phyloP scores from a whole-genome alignment of 2,797 vertebrate species.

The Coendou prehensilis region DNA sequence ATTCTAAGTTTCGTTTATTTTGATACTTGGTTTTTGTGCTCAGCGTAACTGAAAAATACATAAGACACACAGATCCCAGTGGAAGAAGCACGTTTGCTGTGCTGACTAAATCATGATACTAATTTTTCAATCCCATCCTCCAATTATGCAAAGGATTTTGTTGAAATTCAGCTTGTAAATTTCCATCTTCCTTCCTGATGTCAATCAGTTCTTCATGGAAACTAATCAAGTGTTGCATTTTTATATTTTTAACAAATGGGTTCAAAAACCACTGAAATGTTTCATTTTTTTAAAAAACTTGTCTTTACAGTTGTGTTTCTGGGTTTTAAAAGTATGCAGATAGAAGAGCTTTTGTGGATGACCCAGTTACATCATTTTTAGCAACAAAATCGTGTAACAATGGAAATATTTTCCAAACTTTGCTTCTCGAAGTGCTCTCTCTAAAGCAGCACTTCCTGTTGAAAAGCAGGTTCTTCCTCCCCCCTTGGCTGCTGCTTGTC shows the following conservation, averaged over 20 bases:
- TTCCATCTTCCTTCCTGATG: conserved; percentile 81
- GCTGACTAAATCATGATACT: conserved; percentile 77
- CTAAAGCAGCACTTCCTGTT: background rate
- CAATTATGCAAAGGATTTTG: conserved; percentile 85
- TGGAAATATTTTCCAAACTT: conserved; percentile 45
- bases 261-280: conserved; percentile 75
- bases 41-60: conserved; percentile 43
- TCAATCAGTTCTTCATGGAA: conserved; percentile 82
- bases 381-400: conserved; percentile 59
- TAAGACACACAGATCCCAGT: conserved; percentile 34
- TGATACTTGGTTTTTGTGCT: conserved; percentile 28
- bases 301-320: conserved; percentile 52
- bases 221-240: conserved; percentile 84
- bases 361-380: conserved; percentile 61
- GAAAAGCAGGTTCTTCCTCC: background rate
- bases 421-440: conserved; percentile 1
- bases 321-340: conserved; percentile 24
- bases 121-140: conserved; percentile 81
- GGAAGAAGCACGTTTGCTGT: background rate
- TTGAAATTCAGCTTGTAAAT: conserved; percentile 84
- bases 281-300: background rate
- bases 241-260: conserved; percentile 83
- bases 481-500: background rate
- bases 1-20: conserved; percentile 24
- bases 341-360: conserved; percentile 33